Evolutionary conservation across 2,888 invertebrate genomes (phyloP), one percentile per base, ranked within the genome.

Genomic region (Trichopoda pennipes): DNA sequence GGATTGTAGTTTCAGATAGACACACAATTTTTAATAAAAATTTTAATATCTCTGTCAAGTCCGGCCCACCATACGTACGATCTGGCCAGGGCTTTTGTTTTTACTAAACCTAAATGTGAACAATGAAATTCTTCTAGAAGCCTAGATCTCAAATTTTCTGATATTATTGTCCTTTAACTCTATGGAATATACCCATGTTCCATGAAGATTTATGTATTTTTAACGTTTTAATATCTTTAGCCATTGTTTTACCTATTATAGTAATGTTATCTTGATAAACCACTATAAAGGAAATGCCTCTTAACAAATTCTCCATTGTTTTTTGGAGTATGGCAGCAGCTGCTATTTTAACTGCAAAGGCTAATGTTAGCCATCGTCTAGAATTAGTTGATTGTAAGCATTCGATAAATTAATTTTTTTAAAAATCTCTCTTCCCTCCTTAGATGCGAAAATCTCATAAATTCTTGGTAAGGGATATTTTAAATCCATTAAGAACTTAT

Each of bases 141-240:
- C 19, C 17, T 32, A 38, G 49, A 19, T 68, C n/a, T 44, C 6
- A 64, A 44, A 51, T 64, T 70, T 23, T 73, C 38, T 2, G 74
- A 66, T 35, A 44, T 38, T 12, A 79, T 16, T 32, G 55, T 69
- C 63, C 80, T 69, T 14, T 56, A 69, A 35, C 74, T 58, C 74
- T 58, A 80, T 12, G 74, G 19, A 9, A 68, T 56, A n/a, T 68
- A 79, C 19, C 61, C 60, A 35, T 86, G 86, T 17, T 80, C 60
- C 2, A 89, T 81, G 66, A 88, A 87, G 0, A 85, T 77, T 3
- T 84, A 55, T 53, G 85, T 85, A 21, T 85, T 12, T 87, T 88
- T 38, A 61, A 61, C 47, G 72, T 19, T 64, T 49, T 68, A 0
- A 68, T 76, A 28, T 83, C 23, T 66, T 79, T 14, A 9, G 79